Evolutionary conservation across 64 coral and sea anemone genomes (phyloP), one percentile per base, ranked within the genome.

Genomic region (Cladopsammia gracilis): DNA sequence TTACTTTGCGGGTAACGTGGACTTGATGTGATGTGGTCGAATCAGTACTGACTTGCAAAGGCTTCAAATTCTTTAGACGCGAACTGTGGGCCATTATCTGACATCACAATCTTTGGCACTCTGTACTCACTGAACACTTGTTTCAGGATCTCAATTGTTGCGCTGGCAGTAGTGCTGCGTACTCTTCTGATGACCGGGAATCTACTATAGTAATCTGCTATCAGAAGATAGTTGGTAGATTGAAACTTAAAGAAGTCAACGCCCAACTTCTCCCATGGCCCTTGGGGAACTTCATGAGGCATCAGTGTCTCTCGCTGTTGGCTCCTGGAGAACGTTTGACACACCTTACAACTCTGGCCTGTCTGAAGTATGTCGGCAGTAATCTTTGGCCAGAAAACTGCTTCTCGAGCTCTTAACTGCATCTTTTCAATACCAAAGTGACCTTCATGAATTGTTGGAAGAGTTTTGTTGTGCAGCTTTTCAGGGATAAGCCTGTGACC

Each of bases 121-220:
- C 83, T 82, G 75, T 95, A 64, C 57, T 95, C 82, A 6, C 88
- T 89, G 59, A 95, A 91, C 52, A 96, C 88, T 25, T 77, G 81
- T 64, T 91, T 95, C 19, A 91, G 72, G 52, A 73, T 42, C 18
- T 95, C 77, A 8, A 77, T 87, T 2, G 85, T 68, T 7, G 94
- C 64, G 20, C 8, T 75, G 23, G 83, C 86, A 7, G 84, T 93
- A 7, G 43, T 93, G 48, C 2, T 78, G 64, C 45, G 57, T 48
- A 93, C 85, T 74, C 87, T 94, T n/a, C 76, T 88, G 25, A 94
- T 25, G 58, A 94, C 85, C 20, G 84, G 62, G 70, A 93, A 93
- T 51, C 78, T 87, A 48, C 91, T 88, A 14, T 80, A 94, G 64
- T 64, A 94, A 64, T 88, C 77, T 47, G 82, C 74, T 22, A 70